These are phyloP conservation scores for Zaprionus nigranus DNA, from an alignment of 1,140 invertebrate genomes.

Conservation along the genomic window DNA sequence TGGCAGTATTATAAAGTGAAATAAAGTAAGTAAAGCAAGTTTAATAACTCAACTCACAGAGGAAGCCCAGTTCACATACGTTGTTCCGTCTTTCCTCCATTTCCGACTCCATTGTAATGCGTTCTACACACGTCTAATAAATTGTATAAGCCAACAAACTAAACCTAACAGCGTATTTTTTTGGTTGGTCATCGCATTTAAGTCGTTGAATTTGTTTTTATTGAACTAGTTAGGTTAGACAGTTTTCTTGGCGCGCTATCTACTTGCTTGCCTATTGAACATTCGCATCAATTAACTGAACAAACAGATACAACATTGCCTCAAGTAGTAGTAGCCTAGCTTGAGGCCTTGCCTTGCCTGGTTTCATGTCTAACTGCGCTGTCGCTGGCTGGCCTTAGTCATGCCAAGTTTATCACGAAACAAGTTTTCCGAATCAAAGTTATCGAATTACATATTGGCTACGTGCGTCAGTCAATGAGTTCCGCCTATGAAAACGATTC, in stretches of 20 bases:
- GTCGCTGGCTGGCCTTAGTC: conserved; percentile 52
- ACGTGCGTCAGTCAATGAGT: conserved; percentile 58
- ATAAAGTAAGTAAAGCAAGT: not conserved
- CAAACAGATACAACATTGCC: conserved; percentile 8
- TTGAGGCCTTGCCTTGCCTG: conserved; percentile 48
- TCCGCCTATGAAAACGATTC: conserved; percentile 59
- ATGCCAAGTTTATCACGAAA: conserved; percentile 59
- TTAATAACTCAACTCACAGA: not conserved
- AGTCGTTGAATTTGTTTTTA: not conserved
- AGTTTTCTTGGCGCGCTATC: conserved; percentile 7
- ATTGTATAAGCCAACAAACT: not conserved
- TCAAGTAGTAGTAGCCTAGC: not conserved
- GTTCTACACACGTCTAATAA: not conserved
- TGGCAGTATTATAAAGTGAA: not conserved
- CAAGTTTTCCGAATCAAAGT: conserved; percentile 55
- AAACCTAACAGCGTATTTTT: not conserved
- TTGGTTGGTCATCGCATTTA: not conserved
- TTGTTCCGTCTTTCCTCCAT: not conserved
- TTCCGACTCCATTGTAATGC: too few species aligned
- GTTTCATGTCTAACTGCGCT: conserved; percentile 22
- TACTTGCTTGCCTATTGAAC: conserved; percentile 13
- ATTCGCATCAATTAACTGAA: conserved; percentile 29
- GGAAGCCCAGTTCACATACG: not conserved
- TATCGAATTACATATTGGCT: conserved; percentile 56
- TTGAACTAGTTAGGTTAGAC: not conserved